Conservation (phyloP, 64 coral and sea anemone genomes). For the Stichodactyla helianthus region DNA sequence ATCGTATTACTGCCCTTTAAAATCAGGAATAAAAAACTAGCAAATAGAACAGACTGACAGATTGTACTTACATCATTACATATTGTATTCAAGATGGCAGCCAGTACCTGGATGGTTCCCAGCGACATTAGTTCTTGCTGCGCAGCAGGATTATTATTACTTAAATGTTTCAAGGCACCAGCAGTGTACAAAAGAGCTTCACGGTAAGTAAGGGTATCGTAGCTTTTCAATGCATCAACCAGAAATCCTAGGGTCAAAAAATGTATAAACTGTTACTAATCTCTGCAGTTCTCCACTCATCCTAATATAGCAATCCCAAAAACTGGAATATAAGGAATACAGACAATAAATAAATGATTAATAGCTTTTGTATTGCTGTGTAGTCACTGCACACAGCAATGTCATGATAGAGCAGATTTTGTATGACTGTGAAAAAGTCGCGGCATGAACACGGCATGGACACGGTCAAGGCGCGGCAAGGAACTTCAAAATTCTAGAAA, state of each 20-base stretch:
- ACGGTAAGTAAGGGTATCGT: constrained; percentile 58
- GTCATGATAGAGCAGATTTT: too few species aligned
- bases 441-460: too few species aligned
- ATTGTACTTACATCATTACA: constrained; percentile 71
- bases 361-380: too few species aligned
- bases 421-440: too few species aligned
- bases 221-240: constrained; percentile 62
- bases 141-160: constrained; percentile 67
- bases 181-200: constrained; percentile 74
- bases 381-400: too few species aligned
- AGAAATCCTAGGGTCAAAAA: constrained; percentile 34
- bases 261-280: not conserved
- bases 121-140: constrained; percentile 74
- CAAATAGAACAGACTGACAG: not conserved
- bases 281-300: too few species aligned
- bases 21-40: not conserved
- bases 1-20: too few species aligned
- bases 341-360: too few species aligned
- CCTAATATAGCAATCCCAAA: too few species aligned
- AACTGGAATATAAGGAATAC: too few species aligned
- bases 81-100: constrained; percentile 54
- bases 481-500: too few species aligned
- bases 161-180: constrained; percentile 77
- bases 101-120: constrained; percentile 50
- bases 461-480: too few species aligned